These are phyloP conservation scores for Myopa testacea DNA, from an alignment of 2,888 invertebrate species.

Conservation along the genomic window DNA sequence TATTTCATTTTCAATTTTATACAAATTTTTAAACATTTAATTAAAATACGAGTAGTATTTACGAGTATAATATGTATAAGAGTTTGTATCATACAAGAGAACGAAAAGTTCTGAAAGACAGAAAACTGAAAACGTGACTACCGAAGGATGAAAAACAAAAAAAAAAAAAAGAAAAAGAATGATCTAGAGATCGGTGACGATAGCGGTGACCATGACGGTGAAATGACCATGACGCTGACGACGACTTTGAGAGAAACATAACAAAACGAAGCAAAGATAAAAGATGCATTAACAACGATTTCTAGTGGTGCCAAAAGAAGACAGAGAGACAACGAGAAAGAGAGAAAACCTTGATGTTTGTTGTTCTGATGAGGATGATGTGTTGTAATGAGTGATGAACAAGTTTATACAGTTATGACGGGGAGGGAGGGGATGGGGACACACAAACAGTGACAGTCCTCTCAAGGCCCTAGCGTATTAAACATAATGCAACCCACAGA, in stretches of 20 bases:
- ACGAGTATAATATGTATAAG: no score
- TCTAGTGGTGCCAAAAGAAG: neutral
- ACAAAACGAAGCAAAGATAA: slow-evolving; percentile 17
- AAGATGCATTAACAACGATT: neutral
- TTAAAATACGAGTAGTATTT: neutral
- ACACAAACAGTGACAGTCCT: slow-evolving; percentile 23
- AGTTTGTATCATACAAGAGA: neutral
- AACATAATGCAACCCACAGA: slow-evolving; percentile 14
- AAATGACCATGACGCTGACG: neutral
- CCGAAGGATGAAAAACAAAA: neutral
- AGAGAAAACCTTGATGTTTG: neutral
- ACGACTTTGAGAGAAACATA: neutral
- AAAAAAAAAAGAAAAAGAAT: no score
- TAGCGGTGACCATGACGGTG: neutral
- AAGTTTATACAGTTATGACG: slow-evolving; percentile 10
- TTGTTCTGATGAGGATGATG: neutral
- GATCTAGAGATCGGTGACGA: neutral
- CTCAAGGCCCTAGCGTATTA: slow-evolving; percentile 24
- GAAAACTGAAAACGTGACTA: neutral
- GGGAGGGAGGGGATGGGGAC: neutral
- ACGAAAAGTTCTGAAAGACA: neutral
- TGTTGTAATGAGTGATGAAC: slow-evolving; percentile 1
- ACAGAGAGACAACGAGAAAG: slow-evolving; percentile 1
- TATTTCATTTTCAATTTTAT: neutral
- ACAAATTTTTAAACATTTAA: slow-evolving; percentile 10